Evolutionary conservation across 2,113 vertebrate genomes (phyloP).

Genomic region (Albula glossodonta): DNA sequence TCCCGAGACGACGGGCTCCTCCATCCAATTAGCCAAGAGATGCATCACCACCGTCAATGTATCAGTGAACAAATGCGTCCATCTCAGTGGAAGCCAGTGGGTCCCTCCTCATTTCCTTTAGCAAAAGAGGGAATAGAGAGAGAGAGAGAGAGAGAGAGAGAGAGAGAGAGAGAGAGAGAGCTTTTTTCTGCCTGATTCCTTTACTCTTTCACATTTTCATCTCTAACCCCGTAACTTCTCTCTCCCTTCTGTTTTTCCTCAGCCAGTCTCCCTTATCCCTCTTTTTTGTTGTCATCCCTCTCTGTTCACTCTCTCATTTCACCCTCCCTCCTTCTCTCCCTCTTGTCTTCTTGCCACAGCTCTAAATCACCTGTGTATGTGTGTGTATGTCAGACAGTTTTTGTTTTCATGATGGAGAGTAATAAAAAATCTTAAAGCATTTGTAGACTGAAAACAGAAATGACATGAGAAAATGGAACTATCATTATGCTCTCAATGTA

Average conservation of each 20-base stretch:
- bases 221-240: not conserved
- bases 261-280: not conserved
- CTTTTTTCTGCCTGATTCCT: not conserved
- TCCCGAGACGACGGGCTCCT: conserved; percentile 3
- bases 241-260: not conserved
- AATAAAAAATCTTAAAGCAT: too few species aligned
- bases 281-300: not conserved
- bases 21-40: conserved; percentile 35
- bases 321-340: not conserved
- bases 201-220: not conserved
- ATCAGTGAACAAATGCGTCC: conserved; percentile 5
- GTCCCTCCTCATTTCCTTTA: too few species aligned
- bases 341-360: not conserved
- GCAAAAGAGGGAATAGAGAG: not conserved
- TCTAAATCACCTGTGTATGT: not conserved
- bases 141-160: not conserved
- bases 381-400: too few species aligned
- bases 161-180: too few species aligned
- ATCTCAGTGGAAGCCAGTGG: not conserved
- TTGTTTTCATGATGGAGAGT: too few species aligned
- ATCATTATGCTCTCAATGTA: too few species aligned
- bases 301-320: not conserved
- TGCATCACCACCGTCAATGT: conserved; percentile 34
- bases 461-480: too few species aligned
- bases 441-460: too few species aligned